These are phyloP conservation scores for Enteromius paludinosus DNA, from an alignment of 2,797 vertebrate species.

Conservation along the genomic window DNA sequence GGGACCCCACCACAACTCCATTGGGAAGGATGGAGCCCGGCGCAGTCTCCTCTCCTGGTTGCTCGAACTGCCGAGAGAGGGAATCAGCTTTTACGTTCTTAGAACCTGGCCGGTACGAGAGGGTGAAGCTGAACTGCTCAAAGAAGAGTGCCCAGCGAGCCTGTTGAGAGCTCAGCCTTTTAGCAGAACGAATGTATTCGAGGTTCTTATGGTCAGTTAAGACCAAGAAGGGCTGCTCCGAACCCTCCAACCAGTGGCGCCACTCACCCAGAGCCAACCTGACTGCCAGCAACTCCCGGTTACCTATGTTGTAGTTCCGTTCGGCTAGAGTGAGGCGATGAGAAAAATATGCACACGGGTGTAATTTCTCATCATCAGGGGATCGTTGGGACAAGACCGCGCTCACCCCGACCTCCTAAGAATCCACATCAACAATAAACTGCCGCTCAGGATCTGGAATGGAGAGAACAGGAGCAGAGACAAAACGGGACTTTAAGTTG, in stretches of 20 bases:
- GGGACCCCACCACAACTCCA: no score
- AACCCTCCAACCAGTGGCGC: no score
- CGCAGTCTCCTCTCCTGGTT: no score
- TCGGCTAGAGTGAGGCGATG: background rate
- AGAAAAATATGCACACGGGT: background rate
- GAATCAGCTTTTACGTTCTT: background rate
- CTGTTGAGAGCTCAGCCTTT: no score
- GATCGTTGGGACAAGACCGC: background rate
- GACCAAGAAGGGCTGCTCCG: no score
- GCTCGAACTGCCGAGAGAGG: no score
- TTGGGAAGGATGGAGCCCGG: no score
- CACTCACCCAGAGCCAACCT: background rate
- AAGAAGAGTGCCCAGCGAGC: no score
- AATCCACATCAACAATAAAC: background rate
- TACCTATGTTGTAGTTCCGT: background rate
- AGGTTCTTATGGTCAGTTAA: no score
- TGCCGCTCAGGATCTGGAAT: background rate
- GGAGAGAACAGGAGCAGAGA: no score
- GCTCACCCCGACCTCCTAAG: background rate
- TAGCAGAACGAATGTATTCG: no score
- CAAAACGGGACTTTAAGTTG: no score
- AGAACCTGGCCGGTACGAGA: background rate
- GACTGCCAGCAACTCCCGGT: background rate
- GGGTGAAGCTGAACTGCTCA: background rate
- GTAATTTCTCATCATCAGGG: background rate